Percentiles rank a stretch among this genome's conserved stretches.
These are phyloP conservation scores for Montipora efflorescens DNA, from an alignment of 64 coral and sea anemone species.

Conservation along the genomic window DNA sequence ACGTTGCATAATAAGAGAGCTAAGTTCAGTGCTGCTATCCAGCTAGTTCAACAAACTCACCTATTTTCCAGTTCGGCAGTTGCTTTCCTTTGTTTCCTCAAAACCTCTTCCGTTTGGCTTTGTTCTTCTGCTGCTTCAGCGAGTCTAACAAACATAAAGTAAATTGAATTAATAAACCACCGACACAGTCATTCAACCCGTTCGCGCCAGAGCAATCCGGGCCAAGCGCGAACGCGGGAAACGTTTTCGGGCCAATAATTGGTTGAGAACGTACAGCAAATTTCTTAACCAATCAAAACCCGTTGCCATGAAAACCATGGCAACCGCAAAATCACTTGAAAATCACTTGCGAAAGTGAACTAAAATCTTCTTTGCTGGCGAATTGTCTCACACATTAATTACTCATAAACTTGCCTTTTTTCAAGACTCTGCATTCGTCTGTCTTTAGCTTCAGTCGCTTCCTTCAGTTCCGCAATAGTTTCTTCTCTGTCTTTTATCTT, in stretches of 20 bases:
- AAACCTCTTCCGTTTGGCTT: conserved; percentile 25
- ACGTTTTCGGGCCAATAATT: not conserved
- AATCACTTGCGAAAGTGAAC: not conserved
- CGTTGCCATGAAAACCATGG: too few relatives aligned
- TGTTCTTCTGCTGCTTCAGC: conserved; percentile 58
- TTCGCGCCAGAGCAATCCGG: not conserved
- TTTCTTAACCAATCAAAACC: not conserved
- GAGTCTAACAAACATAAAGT: conserved; percentile 17
- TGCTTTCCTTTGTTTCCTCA: conserved; percentile 59
- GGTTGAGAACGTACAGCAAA: not conserved
- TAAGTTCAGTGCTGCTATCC: too few relatives aligned
- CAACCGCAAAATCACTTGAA: too few relatives aligned
- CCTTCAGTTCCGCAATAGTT: conserved; percentile 45
- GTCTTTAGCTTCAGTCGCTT: conserved; percentile 33
- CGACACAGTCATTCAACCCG: too few relatives aligned
- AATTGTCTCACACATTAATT: not conserved
- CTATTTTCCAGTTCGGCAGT: conserved; percentile 64
- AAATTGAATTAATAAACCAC: not conserved
- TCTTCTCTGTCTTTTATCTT: conserved; percentile 37
- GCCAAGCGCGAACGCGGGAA: not conserved
- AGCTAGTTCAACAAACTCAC: not conserved
- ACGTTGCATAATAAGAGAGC: too few relatives aligned
- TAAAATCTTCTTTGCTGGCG: not conserved
- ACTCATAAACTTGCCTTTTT: conserved; percentile 25
- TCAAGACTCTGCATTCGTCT: conserved; percentile 38